A percentile compares a stretch with the other conserved stretches of the same genome.
Evolutionary conservation across 1,140 invertebrate species (phyloP).

Genomic region (Dryas iulia): DNA sequence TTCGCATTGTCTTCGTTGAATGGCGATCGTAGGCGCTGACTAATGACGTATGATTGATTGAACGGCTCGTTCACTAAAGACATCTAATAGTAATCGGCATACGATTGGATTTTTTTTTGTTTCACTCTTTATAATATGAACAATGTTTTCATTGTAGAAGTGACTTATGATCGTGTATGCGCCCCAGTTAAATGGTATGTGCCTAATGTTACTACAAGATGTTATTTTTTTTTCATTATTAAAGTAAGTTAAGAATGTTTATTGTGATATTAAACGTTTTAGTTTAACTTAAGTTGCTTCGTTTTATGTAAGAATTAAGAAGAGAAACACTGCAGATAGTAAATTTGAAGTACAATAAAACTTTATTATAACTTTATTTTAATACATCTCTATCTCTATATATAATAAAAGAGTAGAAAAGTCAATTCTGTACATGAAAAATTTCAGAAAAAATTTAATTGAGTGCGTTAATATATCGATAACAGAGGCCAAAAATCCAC

Average conservation of each 20-base stretch:
- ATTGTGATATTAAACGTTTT: too few relatives aligned
- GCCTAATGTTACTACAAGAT: not conserved
- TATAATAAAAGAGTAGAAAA: too few relatives aligned
- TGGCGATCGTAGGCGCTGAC: constrained; percentile 53
- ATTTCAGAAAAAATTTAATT: too few relatives aligned
- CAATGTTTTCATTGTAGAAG: constrained; percentile 9
- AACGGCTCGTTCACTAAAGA: constrained; percentile 54
- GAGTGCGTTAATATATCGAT: too few relatives aligned
- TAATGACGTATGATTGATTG: constrained; percentile 61
- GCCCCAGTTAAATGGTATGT: not conserved
- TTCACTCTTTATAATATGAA: constrained; percentile 10
- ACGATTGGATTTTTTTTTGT: constrained; percentile 24
- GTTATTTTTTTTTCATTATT: not conserved
- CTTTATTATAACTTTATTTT: too few relatives aligned
- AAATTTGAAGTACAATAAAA: too few relatives aligned
- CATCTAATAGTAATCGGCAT: constrained; percentile 47
- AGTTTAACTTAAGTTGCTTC: constrained; percentile 20
- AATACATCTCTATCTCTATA: too few relatives aligned
- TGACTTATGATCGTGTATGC: not conserved
- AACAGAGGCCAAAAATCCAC: too few relatives aligned
- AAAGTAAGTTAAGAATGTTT: not conserved
- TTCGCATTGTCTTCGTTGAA: constrained; percentile 59
- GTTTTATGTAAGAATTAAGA: too few relatives aligned
- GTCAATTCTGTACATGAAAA: too few relatives aligned
- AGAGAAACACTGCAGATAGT: too few relatives aligned